These are phyloP conservation scores for Platygyra sinensis DNA, from an alignment of 64 coral and sea anemone species.

Conservation along the genomic window DNA sequence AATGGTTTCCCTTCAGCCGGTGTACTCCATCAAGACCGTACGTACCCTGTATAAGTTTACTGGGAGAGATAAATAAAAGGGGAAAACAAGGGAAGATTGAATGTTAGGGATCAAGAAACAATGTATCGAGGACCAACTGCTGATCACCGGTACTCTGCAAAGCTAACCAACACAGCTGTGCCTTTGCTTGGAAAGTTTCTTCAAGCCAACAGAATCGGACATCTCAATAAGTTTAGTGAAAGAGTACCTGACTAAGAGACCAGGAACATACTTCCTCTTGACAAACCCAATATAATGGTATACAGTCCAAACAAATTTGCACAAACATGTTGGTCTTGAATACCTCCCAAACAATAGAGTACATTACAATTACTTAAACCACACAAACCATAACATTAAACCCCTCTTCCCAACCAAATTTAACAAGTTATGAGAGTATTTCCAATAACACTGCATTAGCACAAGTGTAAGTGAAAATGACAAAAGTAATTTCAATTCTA, in stretches of 20 bases:
- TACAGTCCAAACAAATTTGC: not conserved
- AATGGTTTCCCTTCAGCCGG: conserved; percentile 92
- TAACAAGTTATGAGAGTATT: conserved; percentile 6
- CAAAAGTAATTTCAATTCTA: too few relatives aligned
- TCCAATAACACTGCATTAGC: conserved; percentile 12
- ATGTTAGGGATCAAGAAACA: conserved; percentile 54
- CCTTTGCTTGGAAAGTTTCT: not conserved
- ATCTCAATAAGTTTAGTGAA: not conserved
- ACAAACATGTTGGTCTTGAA: conserved; percentile 2
- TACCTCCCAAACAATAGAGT: not conserved
- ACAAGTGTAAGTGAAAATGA: too few relatives aligned
- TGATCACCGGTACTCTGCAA: conserved; percentile 31
- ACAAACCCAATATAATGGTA: not conserved
- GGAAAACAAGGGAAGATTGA: conserved; percentile 94
- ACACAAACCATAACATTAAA: not conserved
- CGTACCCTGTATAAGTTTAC: conserved; percentile 92
- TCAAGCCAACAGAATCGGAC: not conserved
- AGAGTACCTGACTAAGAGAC: not conserved
- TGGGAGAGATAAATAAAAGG: conserved; percentile 95
- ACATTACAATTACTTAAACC: not conserved
- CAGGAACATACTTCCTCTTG: not conserved
- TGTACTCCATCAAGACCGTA: conserved; percentile 93
- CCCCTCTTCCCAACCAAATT: not conserved
- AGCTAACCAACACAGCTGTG: conserved; percentile 24
- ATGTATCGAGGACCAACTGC: not conserved